Base-by-base conservation (phyloP, 2,888 invertebrate species). In the Schizotus pectinicornis region DNA sequence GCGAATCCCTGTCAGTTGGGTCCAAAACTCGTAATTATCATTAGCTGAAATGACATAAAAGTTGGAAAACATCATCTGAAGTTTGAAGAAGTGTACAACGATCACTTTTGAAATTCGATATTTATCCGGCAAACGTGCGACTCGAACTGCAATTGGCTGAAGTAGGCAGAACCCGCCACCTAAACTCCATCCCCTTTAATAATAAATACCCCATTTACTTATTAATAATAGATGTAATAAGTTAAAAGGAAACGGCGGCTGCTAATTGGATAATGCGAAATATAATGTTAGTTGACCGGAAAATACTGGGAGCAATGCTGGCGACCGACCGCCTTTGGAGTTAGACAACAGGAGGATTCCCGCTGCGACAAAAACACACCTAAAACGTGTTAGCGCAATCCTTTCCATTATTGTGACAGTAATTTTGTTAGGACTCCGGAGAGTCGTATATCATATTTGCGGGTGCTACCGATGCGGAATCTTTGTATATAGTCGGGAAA, bases 341-440 rank as follows among this genome's bases (percentile, higher is more conserved):
- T 64, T 60, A 51, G 54, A 14, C 22, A 43, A 50, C 39, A 49
- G 61, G 46, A 49, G 61, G 46, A 42, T 50, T 32, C 55, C 62
- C 48, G 56, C 57, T 37, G 56, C 54, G 61, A 62, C 69, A 71
- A 71, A 72, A 72, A 71, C 67, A 62, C 46, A 57, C 63, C 65
- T 64, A 69, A 70, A 71, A 69, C 68, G 70, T 63, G 68, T 67
- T 68, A 67, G 60, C 61, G 63, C 66, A 70, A 70, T 70, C 70
- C 71, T 68, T 69, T 68, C 69, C 67, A 67, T 71, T 71, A 71
- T 68, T 65, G 65, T 67, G 69, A 69, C 68, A 68, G 69, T 71
- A 71, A 71, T 71, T 70, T 69, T 63, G 67, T 66, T 69, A 68
- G 67, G 61, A 47, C 67, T 62, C 67, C 59, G 30, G 67, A 62